A percentile compares a stretch with the other conserved stretches of the same genome.
phyloP scores from a whole-genome alignment of 2,797 vertebrate genomes.

The Pangasius krempfi region DNA sequence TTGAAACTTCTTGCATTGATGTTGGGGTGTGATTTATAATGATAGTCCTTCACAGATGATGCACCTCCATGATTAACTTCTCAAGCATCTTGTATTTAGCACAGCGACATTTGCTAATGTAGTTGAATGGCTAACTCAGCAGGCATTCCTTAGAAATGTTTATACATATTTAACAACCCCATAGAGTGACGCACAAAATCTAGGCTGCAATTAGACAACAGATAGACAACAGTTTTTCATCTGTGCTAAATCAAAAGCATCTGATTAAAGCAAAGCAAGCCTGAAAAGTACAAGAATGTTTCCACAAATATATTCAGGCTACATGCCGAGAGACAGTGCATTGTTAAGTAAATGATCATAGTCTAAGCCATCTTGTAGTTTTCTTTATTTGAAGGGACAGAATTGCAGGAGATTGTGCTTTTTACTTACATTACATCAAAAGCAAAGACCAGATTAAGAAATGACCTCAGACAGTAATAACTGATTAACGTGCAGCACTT shows the following conservation, averaged over 20 bases:
- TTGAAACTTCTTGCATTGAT: background rate
- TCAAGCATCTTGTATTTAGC: constrained; percentile 23
- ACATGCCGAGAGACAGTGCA: background rate
- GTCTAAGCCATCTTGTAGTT: background rate
- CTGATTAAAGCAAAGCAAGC: constrained; percentile 25
- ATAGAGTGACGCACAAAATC: background rate
- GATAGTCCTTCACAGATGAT: constrained; percentile 23
- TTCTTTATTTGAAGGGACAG: background rate
- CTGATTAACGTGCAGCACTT: constrained; percentile 22
- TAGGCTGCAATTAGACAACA: constrained; percentile 35
- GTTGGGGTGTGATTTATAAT: constrained; percentile 23
- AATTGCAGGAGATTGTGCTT: background rate
- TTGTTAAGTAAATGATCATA: background rate
- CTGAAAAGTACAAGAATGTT: constrained; percentile 21
- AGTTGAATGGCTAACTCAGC: constrained; percentile 22
- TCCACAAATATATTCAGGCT: constrained; percentile 15
- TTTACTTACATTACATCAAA: background rate
- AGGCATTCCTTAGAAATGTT: constrained; percentile 34
- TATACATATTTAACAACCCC: constrained; percentile 34
- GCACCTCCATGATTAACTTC: constrained; percentile 23
- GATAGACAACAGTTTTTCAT: constrained; percentile 42
- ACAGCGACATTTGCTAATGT: background rate
- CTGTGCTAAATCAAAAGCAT: constrained; percentile 40
- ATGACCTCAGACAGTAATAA: constrained; percentile 7
- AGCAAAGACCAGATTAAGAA: background rate